These are phyloP conservation scores for Cenopis cana DNA, from an alignment of 2,888 invertebrate genomes.

Conservation along the genomic window DNA sequence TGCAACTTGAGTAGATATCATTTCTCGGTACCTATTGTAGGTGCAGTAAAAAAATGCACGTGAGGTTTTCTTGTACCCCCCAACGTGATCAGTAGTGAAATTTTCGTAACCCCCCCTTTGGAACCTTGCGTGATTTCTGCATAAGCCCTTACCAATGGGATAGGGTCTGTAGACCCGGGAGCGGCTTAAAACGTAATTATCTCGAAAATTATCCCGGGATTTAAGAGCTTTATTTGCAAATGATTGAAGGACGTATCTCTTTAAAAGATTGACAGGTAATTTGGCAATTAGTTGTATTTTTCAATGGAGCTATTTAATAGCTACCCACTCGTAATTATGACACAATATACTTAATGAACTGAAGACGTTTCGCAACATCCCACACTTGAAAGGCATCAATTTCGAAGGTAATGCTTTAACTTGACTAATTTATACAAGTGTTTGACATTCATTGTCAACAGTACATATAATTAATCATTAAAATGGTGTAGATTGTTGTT, in stretches of 20 bases:
- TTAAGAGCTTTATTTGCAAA: no score
- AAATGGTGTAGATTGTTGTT: constrained; percentile 3
- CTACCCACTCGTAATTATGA: not conserved
- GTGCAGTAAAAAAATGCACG: no score
- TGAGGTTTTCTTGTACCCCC: no score
- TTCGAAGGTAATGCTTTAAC: constrained; percentile 25
- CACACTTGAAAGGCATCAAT: constrained; percentile 8
- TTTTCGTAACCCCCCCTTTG: no score
- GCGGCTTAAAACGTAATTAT: no score
- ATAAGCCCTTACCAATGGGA: no score
- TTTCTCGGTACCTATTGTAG: no score
- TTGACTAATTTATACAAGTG: constrained; percentile 16
- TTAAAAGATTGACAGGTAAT: not conserved
- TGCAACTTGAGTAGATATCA: no score
- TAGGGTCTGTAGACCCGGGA: no score
- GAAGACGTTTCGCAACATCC: not conserved
- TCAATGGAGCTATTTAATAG: constrained; percentile 1
- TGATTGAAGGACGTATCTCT: not conserved
- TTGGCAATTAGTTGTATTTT: constrained; percentile 1
- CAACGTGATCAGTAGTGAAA: no score
- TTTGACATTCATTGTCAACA: constrained; percentile 9
- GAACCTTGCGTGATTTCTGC: no score
- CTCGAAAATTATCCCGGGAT: no score
- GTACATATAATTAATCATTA: constrained; percentile 11
- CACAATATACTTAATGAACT: not conserved